Evolutionary conservation across 2,797 vertebrate species (phyloP).

Genomic region (Vireo griseus): DNA sequence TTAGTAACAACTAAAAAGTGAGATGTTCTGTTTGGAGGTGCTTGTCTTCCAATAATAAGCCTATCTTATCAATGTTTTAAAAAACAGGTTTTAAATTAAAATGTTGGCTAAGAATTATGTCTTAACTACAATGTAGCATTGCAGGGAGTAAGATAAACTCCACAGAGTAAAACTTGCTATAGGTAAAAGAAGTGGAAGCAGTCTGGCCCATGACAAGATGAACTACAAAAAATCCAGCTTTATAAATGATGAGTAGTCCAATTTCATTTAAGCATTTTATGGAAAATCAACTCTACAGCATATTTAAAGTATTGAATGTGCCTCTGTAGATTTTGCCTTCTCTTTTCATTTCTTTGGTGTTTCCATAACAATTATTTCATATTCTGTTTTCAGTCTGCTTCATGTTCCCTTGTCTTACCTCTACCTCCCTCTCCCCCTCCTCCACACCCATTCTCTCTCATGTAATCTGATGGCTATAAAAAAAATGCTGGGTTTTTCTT

Average conservation of each 20-base stretch:
- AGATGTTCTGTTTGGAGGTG: background rate
- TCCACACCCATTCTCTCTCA: conserved; percentile 8
- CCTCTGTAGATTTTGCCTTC: background rate
- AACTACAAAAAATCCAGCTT: background rate
- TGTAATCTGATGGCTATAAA: conserved; percentile 51
- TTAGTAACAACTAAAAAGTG: background rate
- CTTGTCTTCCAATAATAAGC: background rate
- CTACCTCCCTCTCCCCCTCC: background rate
- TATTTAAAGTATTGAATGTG: background rate
- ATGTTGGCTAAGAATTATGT: background rate
- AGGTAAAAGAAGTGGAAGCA: background rate
- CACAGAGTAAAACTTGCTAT: background rate
- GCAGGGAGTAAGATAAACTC: background rate
- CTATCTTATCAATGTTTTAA: background rate
- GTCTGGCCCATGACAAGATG: background rate
- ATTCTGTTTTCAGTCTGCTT: conserved; percentile 37
- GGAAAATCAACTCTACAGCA: background rate
- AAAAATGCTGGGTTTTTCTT: background rate
- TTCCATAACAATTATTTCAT: conserved; percentile 33
- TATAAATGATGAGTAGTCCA: background rate
- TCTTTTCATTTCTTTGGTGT: background rate
- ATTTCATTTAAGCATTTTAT: background rate
- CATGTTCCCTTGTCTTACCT: conserved; percentile 18
- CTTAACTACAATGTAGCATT: background rate
- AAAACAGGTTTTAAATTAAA: background rate